These are phyloP conservation scores for Ceratina calcarata DNA, from an alignment of 1,140 invertebrate genomes.

Conservation along the genomic window DNA sequence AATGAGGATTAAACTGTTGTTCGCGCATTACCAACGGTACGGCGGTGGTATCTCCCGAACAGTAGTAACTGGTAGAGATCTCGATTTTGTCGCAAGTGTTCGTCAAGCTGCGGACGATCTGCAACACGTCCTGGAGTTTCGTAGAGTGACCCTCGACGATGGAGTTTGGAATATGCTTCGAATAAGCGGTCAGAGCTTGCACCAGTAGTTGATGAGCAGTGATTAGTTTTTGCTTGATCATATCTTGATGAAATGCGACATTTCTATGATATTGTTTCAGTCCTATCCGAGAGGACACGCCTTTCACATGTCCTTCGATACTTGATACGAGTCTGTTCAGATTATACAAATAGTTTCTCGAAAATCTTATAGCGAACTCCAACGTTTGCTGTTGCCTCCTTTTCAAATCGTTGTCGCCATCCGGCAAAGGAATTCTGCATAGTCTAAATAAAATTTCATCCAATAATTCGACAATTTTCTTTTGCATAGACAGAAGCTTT, in stretches of 20 bases:
- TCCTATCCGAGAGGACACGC: conserved; percentile 58
- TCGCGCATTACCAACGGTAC: conserved; percentile 64
- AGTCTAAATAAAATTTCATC: conserved; percentile 75
- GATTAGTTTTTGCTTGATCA: conserved; percentile 74
- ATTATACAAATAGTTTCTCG: conserved; percentile 78
- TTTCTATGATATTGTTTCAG: conserved; percentile 62
- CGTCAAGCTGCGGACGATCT: conserved; percentile 70
- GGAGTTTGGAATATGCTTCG: conserved; percentile 76
- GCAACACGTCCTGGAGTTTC: conserved; percentile 74
- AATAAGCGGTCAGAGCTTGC: conserved; percentile 74
- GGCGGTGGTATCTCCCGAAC: conserved; percentile 69
- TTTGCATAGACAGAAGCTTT: conserved; percentile 72
- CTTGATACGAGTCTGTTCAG: conserved; percentile 72
- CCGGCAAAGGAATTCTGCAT: conserved; percentile 73
- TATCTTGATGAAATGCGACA: conserved; percentile 70
- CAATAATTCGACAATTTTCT: conserved; percentile 71
- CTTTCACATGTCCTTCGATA: conserved; percentile 69
- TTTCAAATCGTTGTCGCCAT: conserved; percentile 75
- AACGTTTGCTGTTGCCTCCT: conserved; percentile 72
- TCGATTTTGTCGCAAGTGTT: conserved; percentile 73
- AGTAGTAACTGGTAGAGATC: conserved; percentile 69
- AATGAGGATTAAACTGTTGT: conserved; percentile 21
- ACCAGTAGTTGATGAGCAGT: conserved; percentile 74
- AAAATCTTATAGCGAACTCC: conserved; percentile 77
- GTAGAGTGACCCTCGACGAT: conserved; percentile 72